Evolutionary conservation across 1,140 invertebrate genomes (phyloP).

Genomic region (Aphelenchoides avenae): DNA sequence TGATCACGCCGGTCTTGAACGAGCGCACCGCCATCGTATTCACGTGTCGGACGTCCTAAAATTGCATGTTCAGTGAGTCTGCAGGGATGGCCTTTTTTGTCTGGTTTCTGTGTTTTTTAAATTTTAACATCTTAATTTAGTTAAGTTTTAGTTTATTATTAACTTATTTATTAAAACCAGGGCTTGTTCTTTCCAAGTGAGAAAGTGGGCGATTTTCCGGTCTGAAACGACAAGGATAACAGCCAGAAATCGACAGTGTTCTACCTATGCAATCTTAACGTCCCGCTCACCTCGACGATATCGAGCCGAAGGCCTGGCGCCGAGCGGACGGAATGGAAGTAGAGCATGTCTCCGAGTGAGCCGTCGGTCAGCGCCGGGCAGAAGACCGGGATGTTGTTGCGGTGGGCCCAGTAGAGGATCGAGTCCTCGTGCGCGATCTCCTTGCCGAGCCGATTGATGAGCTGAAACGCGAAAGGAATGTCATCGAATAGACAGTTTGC

Average conservation of each 20-base stretch:
- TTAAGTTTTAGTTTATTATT: slow-evolving; percentile 6
- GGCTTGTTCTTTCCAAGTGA: no score
- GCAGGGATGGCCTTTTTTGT: no score
- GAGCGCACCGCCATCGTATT: slow-evolving; percentile 94
- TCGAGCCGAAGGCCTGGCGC: slow-evolving; percentile 86
- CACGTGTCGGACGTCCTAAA: slow-evolving; percentile 75
- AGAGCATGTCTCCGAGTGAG: slow-evolving; percentile 97
- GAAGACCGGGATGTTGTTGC: slow-evolving; percentile 95
- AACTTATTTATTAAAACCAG: slow-evolving; percentile 18
- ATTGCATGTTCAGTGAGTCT: no score
- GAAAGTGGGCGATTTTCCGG: no score
- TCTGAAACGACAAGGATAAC: no score
- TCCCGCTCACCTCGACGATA: slow-evolving; percentile 73
- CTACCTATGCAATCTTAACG: slow-evolving; percentile 28
- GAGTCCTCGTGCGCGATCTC: slow-evolving; percentile 84
- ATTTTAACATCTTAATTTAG: slow-evolving; percentile 3
- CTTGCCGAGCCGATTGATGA: slow-evolving; percentile 77
- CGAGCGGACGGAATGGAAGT: slow-evolving; percentile 90
- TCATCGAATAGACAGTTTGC: slow-evolving; percentile 10
- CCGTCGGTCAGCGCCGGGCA: slow-evolving; percentile 97
- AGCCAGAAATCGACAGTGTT: no score
- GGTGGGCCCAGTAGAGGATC: slow-evolving; percentile 95
- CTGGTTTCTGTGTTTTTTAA: not conserved
- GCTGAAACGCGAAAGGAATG: slow-evolving; percentile 71
- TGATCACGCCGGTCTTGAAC: slow-evolving; percentile 87